Base-by-base conservation (phyloP, 2,888 invertebrate species). In the Philereme transversata region DNA sequence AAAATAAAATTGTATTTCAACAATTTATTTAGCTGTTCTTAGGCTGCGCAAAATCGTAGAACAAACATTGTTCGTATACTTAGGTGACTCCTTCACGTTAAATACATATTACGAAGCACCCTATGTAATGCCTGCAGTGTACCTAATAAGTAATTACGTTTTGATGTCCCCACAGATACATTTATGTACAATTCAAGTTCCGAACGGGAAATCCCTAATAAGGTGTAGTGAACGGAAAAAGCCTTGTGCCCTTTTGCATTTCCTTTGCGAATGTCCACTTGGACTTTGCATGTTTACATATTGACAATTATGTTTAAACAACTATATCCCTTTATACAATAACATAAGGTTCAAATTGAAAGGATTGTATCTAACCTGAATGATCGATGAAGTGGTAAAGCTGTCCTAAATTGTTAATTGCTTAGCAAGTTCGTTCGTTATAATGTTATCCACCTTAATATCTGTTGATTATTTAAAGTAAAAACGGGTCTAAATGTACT, bases 201-300 rank as follows among this genome's bases (percentile, higher is more conserved):
- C 45, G 43, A 51, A 58, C 53, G 58, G 57, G 54, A 64, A 60
- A 53, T 45, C 48, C 62, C 63, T 60, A 66, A 62, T 64, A 66
- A 48, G 69, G 65, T 46, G 63, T 60, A 68, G 72, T 69, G 75
- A 77, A 68, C 71, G 78, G 77, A 76, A 76, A 71, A 65, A 69
- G 36, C 81, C 79, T 78, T 79, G 80, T 62, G 60, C 74, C 61
- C 64, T 60, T 64, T 70, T 71, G 70, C 53, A 71, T 76, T 72
- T 74, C 73, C 75, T 72, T 60, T 63, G 54, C 52, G 61, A 67
- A 62, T 65, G 60, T 57, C 64, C 51, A 56, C 55, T 59, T 57
- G 33, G 36, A 55, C 61, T 59, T 43, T 46, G 52, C 46, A 40
- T 61, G 50, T 46, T 44, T 8, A 35, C 47, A 10, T 48, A 35